phyloP scores from a whole-genome alignment of 1,140 invertebrate genomes.

The Nixonia krombeini region DNA sequence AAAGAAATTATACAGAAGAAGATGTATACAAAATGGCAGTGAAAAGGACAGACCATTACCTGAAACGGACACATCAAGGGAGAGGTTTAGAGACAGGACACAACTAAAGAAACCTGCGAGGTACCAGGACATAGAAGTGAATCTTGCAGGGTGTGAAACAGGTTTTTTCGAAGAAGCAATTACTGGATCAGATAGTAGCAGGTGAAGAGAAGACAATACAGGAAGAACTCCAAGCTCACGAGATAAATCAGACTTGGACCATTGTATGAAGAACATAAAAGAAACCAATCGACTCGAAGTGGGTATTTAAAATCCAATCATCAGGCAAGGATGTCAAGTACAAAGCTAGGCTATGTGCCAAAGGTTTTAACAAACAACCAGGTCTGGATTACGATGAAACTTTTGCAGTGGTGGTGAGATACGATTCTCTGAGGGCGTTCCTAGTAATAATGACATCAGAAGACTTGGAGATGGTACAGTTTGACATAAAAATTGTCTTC shows the following conservation, averaged over 20 bases:
- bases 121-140: slow-evolving; percentile 1
- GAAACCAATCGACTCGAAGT: slow-evolving; percentile 59
- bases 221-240: slow-evolving; percentile 40
- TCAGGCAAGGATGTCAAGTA: not conserved
- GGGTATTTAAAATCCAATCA: slow-evolving; percentile 58
- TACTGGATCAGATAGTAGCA: slow-evolving; percentile 17
- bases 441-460: slow-evolving; percentile 9
- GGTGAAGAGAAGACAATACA: slow-evolving; percentile 42
- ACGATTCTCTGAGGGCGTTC: slow-evolving; percentile 15
- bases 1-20: no score
- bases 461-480: slow-evolving; percentile 14
- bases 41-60: no score
- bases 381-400: slow-evolving; percentile 21
- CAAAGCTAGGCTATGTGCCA: slow-evolving; percentile 24
- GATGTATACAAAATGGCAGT: no score
- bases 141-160: slow-evolving; percentile 10
- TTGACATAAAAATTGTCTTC: slow-evolving; percentile 22
- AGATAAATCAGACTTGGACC: slow-evolving; percentile 44
- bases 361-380: slow-evolving; percentile 10
- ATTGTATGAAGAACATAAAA: slow-evolving; percentile 42
- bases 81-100: no score
- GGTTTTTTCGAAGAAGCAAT: slow-evolving; percentile 33
- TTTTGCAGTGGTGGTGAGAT: slow-evolving; percentile 23
- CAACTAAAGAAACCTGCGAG: slow-evolving; percentile 7
- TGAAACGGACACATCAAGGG: not conserved